These are phyloP conservation scores for Stratiomys singularior DNA, from an alignment of 2,888 invertebrate genomes.

Conservation along the genomic window DNA sequence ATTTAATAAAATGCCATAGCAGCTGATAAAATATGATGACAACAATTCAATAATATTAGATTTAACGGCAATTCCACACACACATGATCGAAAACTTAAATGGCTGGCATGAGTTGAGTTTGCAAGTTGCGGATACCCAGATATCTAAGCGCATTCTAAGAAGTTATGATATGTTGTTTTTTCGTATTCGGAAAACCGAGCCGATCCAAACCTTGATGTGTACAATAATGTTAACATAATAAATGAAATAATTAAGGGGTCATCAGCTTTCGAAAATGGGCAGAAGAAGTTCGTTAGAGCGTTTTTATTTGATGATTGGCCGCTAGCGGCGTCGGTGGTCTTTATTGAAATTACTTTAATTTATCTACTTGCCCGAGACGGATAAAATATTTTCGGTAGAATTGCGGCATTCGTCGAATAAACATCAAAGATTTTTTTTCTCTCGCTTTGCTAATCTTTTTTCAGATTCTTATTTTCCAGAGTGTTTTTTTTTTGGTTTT, in stretches of 20 bases:
- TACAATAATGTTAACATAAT: conserved; percentile 37
- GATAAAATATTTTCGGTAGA: neutral
- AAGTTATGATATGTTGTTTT: neutral
- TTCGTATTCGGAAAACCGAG: neutral
- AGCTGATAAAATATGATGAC: neutral
- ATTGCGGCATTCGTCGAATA: conserved; percentile 28
- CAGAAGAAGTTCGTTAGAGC: neutral
- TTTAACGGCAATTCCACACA: neutral
- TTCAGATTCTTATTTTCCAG: no score
- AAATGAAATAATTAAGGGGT: conserved; percentile 43
- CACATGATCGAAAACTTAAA: neutral
- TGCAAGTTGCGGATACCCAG: no score
- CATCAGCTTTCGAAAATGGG: conserved; percentile 35
- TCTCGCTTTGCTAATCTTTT: no score
- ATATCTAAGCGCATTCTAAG: neutral
- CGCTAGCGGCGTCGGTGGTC: conserved; percentile 44
- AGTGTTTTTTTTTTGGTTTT: no score
- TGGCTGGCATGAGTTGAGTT: neutral
- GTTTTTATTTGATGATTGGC: conserved; percentile 17
- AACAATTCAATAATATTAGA: neutral
- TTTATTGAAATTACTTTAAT: conserved; percentile 46
- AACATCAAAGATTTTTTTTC: conserved; percentile 22
- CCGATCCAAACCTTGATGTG: neutral
- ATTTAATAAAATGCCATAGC: neutral
- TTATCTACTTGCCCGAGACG: conserved; percentile 23